A percentile compares a stretch with the other conserved stretches of the same genome.
These are phyloP conservation scores for Drosophila pallidifrons DNA, from an alignment of 1,140 invertebrate genomes.

Conservation along the genomic window DNA sequence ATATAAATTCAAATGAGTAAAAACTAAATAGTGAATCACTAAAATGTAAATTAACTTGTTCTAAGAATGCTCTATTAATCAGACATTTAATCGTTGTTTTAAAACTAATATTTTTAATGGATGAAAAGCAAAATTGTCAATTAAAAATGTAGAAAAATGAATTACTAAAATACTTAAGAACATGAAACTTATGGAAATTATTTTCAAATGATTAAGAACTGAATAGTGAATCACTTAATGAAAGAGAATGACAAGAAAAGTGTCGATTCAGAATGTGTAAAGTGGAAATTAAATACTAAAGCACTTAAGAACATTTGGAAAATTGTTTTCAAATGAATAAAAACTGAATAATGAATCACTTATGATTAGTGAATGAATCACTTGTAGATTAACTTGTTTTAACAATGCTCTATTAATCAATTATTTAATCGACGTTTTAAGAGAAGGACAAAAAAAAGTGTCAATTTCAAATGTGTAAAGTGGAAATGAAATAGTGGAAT, in stretches of 20 bases:
- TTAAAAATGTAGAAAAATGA: not conserved
- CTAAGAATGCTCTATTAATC: no score
- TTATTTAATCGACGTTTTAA: no score
- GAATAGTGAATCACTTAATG: not conserved
- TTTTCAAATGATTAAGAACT: not conserved
- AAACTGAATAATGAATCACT: no score
- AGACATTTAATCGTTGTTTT: no score
- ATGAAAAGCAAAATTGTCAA: no score
- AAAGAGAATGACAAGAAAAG: not conserved
- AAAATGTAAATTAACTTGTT: no score
- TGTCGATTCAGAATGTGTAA: not conserved
- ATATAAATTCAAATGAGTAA: not conserved
- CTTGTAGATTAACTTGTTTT: no score
- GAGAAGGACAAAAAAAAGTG: not conserved
- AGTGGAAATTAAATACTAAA: not conserved
- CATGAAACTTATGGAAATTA: constrained; percentile 24
- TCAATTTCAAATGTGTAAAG: not conserved
- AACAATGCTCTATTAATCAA: no score
- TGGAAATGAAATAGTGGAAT: not conserved
- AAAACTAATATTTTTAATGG: no score
- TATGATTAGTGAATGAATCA: no score
- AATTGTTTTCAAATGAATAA: no score
- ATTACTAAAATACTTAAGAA: constrained; percentile 11
- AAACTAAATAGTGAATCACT: no score
- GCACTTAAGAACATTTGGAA: constrained; percentile 23